Evolutionary conservation across 2,113 vertebrate species (phyloP).

Genomic region (Himantopus leucocephalus): DNA sequence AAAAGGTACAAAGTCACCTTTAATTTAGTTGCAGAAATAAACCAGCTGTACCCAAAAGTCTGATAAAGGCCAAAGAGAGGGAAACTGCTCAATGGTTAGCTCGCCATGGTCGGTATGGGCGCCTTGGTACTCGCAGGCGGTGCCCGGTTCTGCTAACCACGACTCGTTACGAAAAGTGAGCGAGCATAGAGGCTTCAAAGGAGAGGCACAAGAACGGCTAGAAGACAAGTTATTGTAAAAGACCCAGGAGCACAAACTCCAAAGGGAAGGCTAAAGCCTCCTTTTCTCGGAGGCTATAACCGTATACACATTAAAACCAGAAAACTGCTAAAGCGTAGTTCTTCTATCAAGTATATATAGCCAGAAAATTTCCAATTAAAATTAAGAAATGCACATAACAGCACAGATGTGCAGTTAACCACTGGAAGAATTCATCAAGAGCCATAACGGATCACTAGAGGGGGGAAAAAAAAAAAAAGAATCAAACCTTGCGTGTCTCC

Average conservation of each 20-base stretch:
- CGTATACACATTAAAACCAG: not conserved
- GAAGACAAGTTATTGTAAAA: not conserved
- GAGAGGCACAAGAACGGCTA: not conserved
- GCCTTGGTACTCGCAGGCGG: fast-evolving
- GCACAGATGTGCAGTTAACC: not conserved
- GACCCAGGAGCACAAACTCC: not conserved
- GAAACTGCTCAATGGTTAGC: not conserved
- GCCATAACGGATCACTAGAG: not conserved
- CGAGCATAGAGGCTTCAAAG: not conserved
- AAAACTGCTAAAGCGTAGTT: not conserved
- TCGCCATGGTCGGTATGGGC: not conserved
- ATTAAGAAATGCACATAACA: not conserved
- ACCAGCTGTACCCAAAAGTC: not conserved
- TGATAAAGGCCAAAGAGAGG: not conserved
- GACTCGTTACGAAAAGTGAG: not conserved
- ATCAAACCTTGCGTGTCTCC: not conserved
- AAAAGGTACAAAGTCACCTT: not conserved
- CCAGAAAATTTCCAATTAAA: not conserved
- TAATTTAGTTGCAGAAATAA: not conserved
- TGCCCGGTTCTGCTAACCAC: not conserved
- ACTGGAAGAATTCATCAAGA: not conserved
- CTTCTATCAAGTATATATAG: not conserved
- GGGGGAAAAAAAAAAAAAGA: too few relatives aligned
- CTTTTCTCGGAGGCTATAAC: not conserved
- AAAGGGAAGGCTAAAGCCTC: not conserved